Evolutionary conservation across 1,140 invertebrate species (phyloP), one percentile per base, ranked within the genome.

Genomic region (Magallana gigas): DNA sequence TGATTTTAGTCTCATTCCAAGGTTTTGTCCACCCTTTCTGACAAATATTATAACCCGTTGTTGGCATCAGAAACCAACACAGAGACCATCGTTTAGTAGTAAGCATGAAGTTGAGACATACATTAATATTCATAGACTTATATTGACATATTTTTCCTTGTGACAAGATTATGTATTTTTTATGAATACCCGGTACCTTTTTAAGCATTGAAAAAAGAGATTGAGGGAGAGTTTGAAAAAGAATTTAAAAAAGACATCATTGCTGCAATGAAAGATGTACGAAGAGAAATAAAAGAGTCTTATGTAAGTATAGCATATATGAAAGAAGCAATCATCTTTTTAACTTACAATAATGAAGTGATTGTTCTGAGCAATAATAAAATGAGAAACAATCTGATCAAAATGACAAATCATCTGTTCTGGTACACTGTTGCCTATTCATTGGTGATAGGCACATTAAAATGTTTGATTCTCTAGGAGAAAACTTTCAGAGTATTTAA

Each of bases 31-130:
- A 12, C 83, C 62, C 12, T 76, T 83, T 23, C 86, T 91, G 36
- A 85, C 23, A 60, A 85, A 88, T 6, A 83, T 92, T 57, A 92
- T 92, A 62, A 87, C 82, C 16, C 83, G 85, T 29, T 91, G 88
- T n/a, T 92, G 92, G 92, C 87, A 91, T 56, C 88, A 90, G 18
- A 88, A 91, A 57, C 90, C 92, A 18, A 82, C 36, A 36, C 56
- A 88, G 29, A 87, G 92, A 18, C 91, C 90, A 57, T 58, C 85
- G 29, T 92, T 92, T 82, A 18, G 76, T 84, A 87, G 91, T 92
- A 58, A 57, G 80, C 85, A 8, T 80, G 57, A 29, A 84, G 9
- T 16, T 3, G 60, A 18, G 12, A 2, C n/a, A 71, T 16, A 7
- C 36, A 48, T 48, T 48, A 48, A 48, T 48, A 5, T 48, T 48